phyloP scores from a whole-genome alignment of 2,888 invertebrate genomes.

The Gortyna flavago region DNA sequence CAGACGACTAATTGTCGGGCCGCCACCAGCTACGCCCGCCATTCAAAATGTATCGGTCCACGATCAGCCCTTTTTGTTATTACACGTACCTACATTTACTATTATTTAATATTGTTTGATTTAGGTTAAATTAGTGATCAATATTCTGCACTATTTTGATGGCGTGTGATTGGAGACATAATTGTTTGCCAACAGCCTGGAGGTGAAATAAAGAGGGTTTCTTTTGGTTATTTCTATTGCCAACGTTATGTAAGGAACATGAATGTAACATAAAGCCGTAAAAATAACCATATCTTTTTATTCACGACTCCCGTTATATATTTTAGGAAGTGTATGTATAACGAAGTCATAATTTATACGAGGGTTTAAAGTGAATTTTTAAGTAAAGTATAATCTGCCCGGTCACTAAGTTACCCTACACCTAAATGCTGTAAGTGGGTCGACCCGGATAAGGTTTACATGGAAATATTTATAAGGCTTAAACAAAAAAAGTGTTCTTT shows the following conservation, averaged over 20 bases:
- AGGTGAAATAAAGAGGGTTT: not conserved
- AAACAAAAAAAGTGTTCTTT: conserved; percentile 74
- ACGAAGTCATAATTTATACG: conserved; percentile 48
- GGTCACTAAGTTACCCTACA: conserved; percentile 73
- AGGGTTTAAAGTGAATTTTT: conserved; percentile 65
- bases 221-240: not conserved
- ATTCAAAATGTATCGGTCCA: conserved; percentile 70
- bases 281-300: conserved; percentile 2
- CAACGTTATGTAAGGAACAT: not conserved
- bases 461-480: conserved; percentile 78
- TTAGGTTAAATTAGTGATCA: conserved; percentile 6
- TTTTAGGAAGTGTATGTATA: conserved; percentile 27
- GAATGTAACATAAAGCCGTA: not conserved
- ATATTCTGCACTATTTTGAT: not conserved
- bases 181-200: not conserved
- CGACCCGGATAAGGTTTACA: conserved; percentile 74
- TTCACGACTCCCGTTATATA: not conserved
- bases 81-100: too few species aligned
- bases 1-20: conserved; percentile 73
- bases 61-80: conserved; percentile 65
- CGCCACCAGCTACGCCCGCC: conserved; percentile 54
- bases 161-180: not conserved
- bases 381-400: conserved; percentile 69
- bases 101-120: conserved; percentile 31
- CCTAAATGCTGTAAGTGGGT: conserved; percentile 77